Evolutionary conservation across 2,888 invertebrate species (phyloP), one percentile per base, ranked within the genome.

Genomic region (Ormia ochracea): DNA sequence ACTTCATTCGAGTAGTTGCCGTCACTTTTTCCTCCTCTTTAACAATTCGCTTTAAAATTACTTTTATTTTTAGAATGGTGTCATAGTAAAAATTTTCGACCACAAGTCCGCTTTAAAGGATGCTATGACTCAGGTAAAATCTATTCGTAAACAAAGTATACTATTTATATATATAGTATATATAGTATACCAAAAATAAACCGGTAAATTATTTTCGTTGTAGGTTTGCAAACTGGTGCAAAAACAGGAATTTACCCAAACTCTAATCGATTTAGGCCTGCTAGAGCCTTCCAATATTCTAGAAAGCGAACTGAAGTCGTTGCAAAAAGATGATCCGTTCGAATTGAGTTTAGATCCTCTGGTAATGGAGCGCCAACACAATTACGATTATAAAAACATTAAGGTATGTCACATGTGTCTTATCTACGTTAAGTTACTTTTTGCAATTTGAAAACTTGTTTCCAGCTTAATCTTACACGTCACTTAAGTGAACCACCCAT

Each of bases 401-500:
- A 87, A 87, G 84, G 88, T 88, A 21, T 1, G 14, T 0, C 4
- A 38, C 10, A 21, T 48, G 4, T 33, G 10, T 28, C 1, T 5
- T 4, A 4, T 17, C 14, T 3, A 38, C 4, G 9, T 45, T 12
- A 36, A 31, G 26, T 14, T 0, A 41, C n/a, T 36, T 38, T 7
- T 21, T 4, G 61, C 6, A 1, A 1, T n/a, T 33, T n/a, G n/a
- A n/a, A n/a, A n/a, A n/a, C n/a, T n/a, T 68, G 9, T 31, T 48
- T 14, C 1, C 33, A 88, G 88, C 78, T 88, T 1, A 88, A 92
- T 87, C 88, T 93, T 75, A 91, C 93, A 50, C 91, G 92, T 84
- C 92, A 92, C 45, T 85, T 94, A n/a, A 93, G 93, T 87, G 90
- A 91, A 77, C 91, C 93, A 45, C 93, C 93, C 6, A 87, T 90